Conservation (phyloP, 2,797 vertebrate genomes). For the Myripristis jacobus region DNA sequence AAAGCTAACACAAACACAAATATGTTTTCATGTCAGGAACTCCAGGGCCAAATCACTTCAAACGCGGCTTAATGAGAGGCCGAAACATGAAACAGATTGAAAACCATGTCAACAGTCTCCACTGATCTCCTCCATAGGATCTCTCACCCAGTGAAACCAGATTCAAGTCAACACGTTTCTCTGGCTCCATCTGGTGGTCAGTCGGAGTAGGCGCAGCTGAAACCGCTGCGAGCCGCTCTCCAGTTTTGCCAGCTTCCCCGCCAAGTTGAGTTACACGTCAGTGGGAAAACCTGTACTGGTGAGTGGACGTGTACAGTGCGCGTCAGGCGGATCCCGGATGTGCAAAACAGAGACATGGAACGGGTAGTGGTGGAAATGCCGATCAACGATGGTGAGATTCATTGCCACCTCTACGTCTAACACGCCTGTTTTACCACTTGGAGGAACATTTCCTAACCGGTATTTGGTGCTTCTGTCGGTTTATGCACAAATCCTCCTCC, state of each 20-base stretch:
- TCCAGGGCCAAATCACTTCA: too few species aligned
- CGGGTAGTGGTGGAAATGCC: constrained; percentile 80
- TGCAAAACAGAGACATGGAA: constrained; percentile 79
- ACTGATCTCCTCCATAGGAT: too few species aligned
- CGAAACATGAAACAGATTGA: too few species aligned
- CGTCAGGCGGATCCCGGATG: constrained; percentile 82
- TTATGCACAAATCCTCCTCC: constrained; percentile 38
- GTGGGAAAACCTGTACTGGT: constrained; percentile 82
- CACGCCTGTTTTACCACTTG: constrained; percentile 27
- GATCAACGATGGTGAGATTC: constrained; percentile 82
- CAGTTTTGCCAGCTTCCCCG: constrained; percentile 57
- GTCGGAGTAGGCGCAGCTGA: neutral
- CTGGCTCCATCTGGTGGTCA: constrained; percentile 70
- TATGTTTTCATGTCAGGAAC: too few species aligned
- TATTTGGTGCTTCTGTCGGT: constrained; percentile 24
- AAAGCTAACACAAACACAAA: too few species aligned
- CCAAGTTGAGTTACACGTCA: constrained; percentile 86
- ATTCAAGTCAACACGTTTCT: constrained; percentile 1
- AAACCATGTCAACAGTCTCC: too few species aligned
- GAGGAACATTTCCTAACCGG: constrained; percentile 14
- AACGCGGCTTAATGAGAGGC: too few species aligned
- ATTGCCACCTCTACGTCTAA: constrained; percentile 46
- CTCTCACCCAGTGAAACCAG: too few species aligned
- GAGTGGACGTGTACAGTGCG: constrained; percentile 81
- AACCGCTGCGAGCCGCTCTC: constrained; percentile 5